Conservation (phyloP, 2,113 vertebrate genomes). For the Microtus oregoni region DNA sequence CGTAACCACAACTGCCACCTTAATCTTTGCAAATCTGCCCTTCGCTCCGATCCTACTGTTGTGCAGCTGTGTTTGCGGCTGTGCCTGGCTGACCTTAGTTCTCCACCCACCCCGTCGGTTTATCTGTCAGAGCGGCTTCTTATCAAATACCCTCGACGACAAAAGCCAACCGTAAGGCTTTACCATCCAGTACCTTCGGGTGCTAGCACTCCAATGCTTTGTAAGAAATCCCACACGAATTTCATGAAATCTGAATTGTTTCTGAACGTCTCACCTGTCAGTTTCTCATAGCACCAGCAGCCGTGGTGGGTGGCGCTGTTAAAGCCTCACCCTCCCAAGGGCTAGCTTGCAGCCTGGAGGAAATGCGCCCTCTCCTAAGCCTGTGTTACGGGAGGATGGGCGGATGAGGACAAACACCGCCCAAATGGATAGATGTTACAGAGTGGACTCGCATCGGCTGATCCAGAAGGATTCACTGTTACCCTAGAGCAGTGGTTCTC, state of each 20-base stretch:
- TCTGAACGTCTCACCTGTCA: neutral
- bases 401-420: neutral
- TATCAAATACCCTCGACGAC: neutral
- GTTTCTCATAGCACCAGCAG: conserved; percentile 8
- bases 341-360: neutral
- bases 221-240: neutral
- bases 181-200: neutral
- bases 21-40: neutral
- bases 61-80: no score
- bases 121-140: neutral
- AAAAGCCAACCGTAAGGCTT: neutral
- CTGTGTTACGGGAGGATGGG: neutral
- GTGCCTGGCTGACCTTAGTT: neutral
- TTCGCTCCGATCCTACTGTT: neutral
- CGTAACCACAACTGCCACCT: neutral
- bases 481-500: neutral
- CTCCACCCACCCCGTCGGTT: neutral
- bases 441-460: neutral
- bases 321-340: neutral
- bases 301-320: neutral
- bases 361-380: neutral
- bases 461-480: neutral
- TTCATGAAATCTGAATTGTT: neutral
- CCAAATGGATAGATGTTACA: neutral
- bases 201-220: neutral